A percentile compares a stretch with the other conserved stretches of the same genome.
phyloP scores from a whole-genome alignment of 2,113 vertebrate genomes.

The Callipepla californica region DNA sequence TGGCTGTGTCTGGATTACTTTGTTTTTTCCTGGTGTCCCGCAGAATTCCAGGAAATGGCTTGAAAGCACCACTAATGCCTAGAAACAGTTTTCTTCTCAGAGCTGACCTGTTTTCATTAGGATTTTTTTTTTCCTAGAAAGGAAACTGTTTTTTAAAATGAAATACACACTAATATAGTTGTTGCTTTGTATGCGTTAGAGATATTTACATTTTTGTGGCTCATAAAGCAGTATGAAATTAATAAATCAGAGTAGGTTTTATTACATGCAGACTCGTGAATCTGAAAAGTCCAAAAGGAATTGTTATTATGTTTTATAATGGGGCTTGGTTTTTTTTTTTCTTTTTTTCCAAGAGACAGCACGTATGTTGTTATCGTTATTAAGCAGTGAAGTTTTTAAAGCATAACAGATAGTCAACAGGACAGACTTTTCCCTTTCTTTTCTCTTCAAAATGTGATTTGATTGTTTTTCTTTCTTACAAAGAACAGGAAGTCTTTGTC shows the following conservation, averaged over 20 bases:
- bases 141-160: background rate
- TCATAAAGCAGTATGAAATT: background rate
- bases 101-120: background rate
- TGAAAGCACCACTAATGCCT: background rate
- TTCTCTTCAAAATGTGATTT: background rate
- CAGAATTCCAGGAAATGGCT: background rate
- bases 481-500: fast-evolving
- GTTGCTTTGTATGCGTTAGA: background rate
- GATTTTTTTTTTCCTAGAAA: background rate
- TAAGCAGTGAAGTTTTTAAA: background rate
- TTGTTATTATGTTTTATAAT: background rate
- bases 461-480: background rate
- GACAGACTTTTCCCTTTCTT: background rate
- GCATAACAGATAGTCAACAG: background rate
- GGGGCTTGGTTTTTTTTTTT: background rate
- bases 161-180: background rate
- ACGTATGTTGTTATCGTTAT: background rate
- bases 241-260: background rate
- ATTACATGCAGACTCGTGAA: fast-evolving
- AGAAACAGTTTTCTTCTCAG: background rate
- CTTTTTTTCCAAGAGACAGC: background rate
- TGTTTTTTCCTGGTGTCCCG: background rate
- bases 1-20: background rate
- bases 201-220: background rate
- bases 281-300: background rate